phyloP scores from a whole-genome alignment of 2,113 vertebrate species.

The Peromyscus maniculatus region DNA sequence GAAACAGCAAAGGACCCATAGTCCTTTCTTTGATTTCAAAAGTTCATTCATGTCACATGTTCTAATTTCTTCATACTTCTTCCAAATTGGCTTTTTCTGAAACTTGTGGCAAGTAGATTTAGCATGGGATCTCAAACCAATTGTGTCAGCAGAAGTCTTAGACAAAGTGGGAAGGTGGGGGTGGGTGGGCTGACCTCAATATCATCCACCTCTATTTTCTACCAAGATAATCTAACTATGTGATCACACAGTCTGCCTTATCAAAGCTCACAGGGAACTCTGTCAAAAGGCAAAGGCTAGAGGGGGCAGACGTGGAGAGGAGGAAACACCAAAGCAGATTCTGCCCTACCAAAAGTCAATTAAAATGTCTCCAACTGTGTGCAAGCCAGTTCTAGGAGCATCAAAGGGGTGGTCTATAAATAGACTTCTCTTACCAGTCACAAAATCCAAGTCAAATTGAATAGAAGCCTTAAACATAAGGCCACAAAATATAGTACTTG shows the following conservation, averaged over 20 bases:
- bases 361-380: not conserved
- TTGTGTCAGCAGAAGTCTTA: not conserved
- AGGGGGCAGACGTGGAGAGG: not conserved
- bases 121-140: not conserved
- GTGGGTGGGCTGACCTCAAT: not conserved
- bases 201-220: not conserved
- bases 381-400: not conserved
- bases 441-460: not conserved
- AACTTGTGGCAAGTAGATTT: not conserved
- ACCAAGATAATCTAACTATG: not conserved
- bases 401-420: not conserved
- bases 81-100: not conserved
- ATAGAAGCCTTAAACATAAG: not conserved
- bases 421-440: not conserved
- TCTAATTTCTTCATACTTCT: not conserved
- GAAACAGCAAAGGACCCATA: not conserved
- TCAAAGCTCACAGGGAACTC: not conserved
- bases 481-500: not conserved
- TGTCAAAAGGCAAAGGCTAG: not conserved
- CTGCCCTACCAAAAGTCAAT: not conserved
- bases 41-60: not conserved
- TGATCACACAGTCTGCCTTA: not conserved
- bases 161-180: not conserved
- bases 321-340: not conserved
- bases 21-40: not conserved